A percentile compares a stretch with the other conserved stretches of the same genome.
phyloP scores from a whole-genome alignment of 2,888 invertebrate genomes.

The Rhamphomyia laevipes region DNA sequence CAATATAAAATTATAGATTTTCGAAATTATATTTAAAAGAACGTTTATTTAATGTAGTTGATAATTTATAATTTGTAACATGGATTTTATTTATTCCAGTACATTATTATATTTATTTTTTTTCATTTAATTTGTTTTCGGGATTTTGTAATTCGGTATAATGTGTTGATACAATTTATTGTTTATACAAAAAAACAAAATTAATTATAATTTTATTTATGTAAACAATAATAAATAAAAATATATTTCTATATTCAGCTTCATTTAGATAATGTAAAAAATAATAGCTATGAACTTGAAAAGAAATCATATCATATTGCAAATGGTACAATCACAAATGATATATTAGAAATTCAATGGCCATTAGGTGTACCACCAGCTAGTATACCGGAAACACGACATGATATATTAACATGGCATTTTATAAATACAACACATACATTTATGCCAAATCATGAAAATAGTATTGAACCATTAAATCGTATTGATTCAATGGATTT shows the following conservation, averaged over 20 bases:
- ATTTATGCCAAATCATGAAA: conserved; percentile 69
- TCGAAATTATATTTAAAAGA: too few species aligned
- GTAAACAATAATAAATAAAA: too few species aligned
- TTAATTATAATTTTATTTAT: background rate
- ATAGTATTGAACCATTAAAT: conserved; percentile 50
- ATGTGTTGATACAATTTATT: background rate
- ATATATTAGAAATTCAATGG: conserved; percentile 50
- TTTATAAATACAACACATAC: conserved; percentile 76
- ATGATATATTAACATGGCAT: conserved; percentile 77
- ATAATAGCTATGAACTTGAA: conserved; percentile 29
- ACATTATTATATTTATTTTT: too few species aligned
- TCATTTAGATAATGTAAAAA: conserved; percentile 37
- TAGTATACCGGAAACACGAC: conserved; percentile 56
- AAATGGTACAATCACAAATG: conserved; percentile 41
- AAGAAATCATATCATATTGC: conserved; percentile 34
- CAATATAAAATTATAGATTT: too few species aligned
- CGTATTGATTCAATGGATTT: conserved; percentile 60
- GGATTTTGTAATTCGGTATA: too few species aligned
- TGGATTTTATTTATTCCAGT: too few species aligned
- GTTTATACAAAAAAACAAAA: background rate
- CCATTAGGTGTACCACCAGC: conserved; percentile 59
- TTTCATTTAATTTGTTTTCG: too few species aligned
- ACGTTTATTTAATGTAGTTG: too few species aligned
- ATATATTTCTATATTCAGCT: conserved; percentile 36
- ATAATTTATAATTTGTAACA: too few species aligned